Conservation (phyloP, 2,797 vertebrate genomes). For the Yasuhikotakia modesta region DNA sequence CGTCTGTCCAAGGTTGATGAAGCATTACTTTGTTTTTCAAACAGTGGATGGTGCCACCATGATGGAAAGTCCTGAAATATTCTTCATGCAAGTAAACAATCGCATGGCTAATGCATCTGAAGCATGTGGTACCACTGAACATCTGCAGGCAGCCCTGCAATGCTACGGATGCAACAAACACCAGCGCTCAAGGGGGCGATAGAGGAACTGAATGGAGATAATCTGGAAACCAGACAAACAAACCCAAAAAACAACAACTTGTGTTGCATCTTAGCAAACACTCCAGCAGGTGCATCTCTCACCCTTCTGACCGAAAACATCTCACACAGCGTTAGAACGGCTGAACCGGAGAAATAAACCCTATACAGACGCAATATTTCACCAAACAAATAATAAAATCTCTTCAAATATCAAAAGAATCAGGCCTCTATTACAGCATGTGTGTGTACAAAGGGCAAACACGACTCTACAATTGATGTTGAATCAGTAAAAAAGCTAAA, state of each 20-base stretch:
- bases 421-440: not conserved
- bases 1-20: not conserved
- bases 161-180: too few relatives aligned
- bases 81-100: too few relatives aligned
- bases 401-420: constrained; percentile 31
- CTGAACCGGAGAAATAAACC: not conserved
- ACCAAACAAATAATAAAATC: constrained; percentile 39
- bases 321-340: too few relatives aligned
- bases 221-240: not conserved
- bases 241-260: not conserved
- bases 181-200: too few relatives aligned
- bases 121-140: too few relatives aligned
- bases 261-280: not conserved
- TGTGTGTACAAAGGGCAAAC: constrained; percentile 1
- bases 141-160: too few relatives aligned
- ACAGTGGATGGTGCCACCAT: not conserved
- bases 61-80: too few relatives aligned
- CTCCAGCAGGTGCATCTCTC: not conserved
- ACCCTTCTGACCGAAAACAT: not conserved
- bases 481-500: not conserved
- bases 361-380: constrained; percentile 24
- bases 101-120: too few relatives aligned
- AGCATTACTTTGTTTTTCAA: not conserved
- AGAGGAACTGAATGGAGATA: too few relatives aligned
- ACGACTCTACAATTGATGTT: not conserved